Base-by-base conservation (phyloP, 1,140 invertebrate genomes). In the Drosophila ananassae region DNA sequence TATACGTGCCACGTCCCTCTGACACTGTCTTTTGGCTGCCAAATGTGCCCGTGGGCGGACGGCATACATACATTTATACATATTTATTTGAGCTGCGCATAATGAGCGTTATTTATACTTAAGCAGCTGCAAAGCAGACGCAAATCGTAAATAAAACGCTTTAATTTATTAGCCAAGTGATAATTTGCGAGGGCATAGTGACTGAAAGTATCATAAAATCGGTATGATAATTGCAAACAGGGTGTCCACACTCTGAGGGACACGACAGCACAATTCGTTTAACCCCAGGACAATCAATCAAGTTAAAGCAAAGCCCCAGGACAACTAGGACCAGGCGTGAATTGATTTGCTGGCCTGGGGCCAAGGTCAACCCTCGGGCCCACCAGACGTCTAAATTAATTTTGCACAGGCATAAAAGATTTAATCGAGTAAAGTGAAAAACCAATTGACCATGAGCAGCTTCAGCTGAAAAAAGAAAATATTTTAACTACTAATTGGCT, bases 31-130 rank as follows among this genome's bases (percentile, higher is more conserved):
- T 60, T 67, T 67, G 76, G 72, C 60, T 73, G 73, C 75, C 79
- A 69, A 73, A 80, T 62, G 73, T 72, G 58, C 68, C 37, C 59
- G 47, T 9, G 17, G 44, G 44, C 44, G 51, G 59, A n/a, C 2
- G 54, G 47, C 39, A 60, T 25, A 50, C 48, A 13, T 50, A 28
- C 24, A 17, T 24, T 30, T 28, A 34, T 46, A 39, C 66, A 68
- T 84, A 84, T 73, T 84, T 84, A 79, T 59, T 69, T 64, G 77
- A 81, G 64, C 73, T 57, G 77, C 73, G 68, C 73, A 67, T 85
- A 85, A 80, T 85, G 73, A 80, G 73, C 39, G 60, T 85, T 87
- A 77, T 81, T 87, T 85, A 87, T 85, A 81, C 76, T 80, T 81
- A 80, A 81, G 59, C 76, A 77, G 69, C 64, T 76, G 80, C 57